These are phyloP conservation scores for Stegostoma tigrinum DNA, from an alignment of 2,113 vertebrate species.

Conservation along the genomic window DNA sequence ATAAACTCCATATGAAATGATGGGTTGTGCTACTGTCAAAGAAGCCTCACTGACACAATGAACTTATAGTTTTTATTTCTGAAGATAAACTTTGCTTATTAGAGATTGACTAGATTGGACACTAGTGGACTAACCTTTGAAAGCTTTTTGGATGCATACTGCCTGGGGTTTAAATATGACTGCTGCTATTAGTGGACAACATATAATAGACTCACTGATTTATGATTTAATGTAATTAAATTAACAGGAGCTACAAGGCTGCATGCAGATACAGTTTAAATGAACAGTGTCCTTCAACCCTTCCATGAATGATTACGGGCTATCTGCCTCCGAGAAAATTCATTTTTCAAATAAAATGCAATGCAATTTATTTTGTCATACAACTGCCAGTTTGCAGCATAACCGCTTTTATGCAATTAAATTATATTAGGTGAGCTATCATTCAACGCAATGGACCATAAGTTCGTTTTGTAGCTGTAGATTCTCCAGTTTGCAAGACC, in stretches of 20 bases:
- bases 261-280: neutral
- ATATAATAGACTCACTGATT: conserved; percentile 2
- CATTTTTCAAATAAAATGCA: neutral
- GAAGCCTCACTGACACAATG: neutral
- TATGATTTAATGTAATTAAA: conserved; percentile 6
- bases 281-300: neutral
- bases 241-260: neutral
- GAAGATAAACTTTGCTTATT: neutral
- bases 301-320: neutral
- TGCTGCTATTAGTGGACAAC: neutral
- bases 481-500: neutral
- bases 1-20: conserved; percentile 18
- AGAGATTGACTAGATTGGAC: neutral
- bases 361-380: neutral
- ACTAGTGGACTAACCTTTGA: neutral
- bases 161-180: neutral
- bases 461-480: neutral
- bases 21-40: neutral
- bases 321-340: neutral
- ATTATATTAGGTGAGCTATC: neutral
- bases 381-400: neutral
- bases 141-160: conserved; percentile 11
- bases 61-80: neutral
- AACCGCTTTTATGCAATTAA: neutral
- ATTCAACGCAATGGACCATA: neutral